Evolutionary conservation across 2,797 vertebrate genomes (phyloP).

Genomic region (Sebastes matsubarae): DNA sequence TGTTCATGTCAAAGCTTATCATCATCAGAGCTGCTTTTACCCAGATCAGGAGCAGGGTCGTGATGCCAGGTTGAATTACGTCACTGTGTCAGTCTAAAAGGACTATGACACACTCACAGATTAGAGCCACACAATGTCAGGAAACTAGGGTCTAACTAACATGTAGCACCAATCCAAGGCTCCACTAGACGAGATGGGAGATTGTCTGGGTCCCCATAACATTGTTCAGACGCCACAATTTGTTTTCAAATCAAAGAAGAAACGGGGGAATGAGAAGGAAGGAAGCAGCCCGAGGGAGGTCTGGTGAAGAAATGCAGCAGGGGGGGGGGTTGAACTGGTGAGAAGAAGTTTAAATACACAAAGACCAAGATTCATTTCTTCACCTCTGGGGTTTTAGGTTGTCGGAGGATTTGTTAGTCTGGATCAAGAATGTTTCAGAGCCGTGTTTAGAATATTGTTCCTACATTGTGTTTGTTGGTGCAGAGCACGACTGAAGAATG

Average conservation of each 20-base stretch:
- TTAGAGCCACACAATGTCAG: conserved; percentile 61
- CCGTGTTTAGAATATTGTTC: conserved; percentile 40
- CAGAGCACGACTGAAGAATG: conserved; percentile 21
- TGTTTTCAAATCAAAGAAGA: conserved; percentile 45
- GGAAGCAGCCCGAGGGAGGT: conserved; percentile 34
- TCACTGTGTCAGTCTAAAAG: not conserved
- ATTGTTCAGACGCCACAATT: conserved; percentile 38
- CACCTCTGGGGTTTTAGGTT: conserved; percentile 40
- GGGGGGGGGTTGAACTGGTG: conserved; percentile 19
- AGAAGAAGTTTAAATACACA: conserved; percentile 51
- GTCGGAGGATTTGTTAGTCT: conserved; percentile 32
- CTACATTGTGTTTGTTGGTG: conserved; percentile 41
- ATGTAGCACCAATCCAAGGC: conserved; percentile 3
- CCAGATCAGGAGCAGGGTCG: not conserved
- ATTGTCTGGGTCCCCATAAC: conserved; percentile 24
- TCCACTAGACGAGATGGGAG: not conserved
- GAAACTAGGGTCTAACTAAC: conserved; percentile 41
- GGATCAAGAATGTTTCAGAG: conserved; percentile 43
- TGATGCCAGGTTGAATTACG: not conserved
- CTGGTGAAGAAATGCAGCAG: conserved; percentile 37
- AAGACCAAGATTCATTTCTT: conserved; percentile 37
- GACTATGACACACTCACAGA: not conserved
- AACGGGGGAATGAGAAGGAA: conserved; percentile 32
- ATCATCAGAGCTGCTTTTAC: not conserved
- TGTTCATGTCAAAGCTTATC: not conserved